These are phyloP conservation scores for Podotricha telesiphe DNA, from an alignment of 2,888 invertebrate species.

Conservation along the genomic window DNA sequence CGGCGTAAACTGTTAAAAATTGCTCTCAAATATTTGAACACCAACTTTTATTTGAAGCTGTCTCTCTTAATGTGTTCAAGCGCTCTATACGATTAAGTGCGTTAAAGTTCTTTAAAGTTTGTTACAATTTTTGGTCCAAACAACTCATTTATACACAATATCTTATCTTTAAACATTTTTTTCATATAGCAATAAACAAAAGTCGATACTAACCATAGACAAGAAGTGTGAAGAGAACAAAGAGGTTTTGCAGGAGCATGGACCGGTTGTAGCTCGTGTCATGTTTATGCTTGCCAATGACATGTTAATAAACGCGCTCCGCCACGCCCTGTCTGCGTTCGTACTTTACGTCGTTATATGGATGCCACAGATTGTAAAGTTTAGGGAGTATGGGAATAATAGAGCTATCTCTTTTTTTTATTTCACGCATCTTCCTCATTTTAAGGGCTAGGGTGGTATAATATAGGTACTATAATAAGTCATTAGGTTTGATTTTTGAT, in stretches of 20 bases:
- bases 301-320: slow-evolving; percentile 63
- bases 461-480: not conserved
- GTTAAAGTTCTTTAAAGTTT: too few relatives aligned
- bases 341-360: slow-evolving; percentile 29
- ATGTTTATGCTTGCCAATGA: slow-evolving; percentile 57
- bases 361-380: slow-evolving; percentile 33
- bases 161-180: not conserved
- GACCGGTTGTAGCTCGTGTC: slow-evolving; percentile 49
- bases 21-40: too few relatives aligned
- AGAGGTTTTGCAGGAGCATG: slow-evolving; percentile 58
- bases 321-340: slow-evolving; percentile 53
- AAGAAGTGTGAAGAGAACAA: slow-evolving; percentile 65
- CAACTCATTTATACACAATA: not conserved
- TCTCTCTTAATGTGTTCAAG: too few relatives aligned
- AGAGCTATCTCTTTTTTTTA: not conserved
- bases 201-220: slow-evolving; percentile 53
- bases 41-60: too few relatives aligned
- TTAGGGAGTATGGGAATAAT: slow-evolving; percentile 6
- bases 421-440: not conserved
- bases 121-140: not conserved
- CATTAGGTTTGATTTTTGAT: not conserved
- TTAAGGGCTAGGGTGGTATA: not conserved
- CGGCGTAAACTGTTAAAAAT: too few relatives aligned
- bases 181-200: slow-evolving; percentile 29
- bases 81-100: too few relatives aligned